Conservation (phyloP, 2,888 invertebrate species). For the Atrina japonica region DNA sequence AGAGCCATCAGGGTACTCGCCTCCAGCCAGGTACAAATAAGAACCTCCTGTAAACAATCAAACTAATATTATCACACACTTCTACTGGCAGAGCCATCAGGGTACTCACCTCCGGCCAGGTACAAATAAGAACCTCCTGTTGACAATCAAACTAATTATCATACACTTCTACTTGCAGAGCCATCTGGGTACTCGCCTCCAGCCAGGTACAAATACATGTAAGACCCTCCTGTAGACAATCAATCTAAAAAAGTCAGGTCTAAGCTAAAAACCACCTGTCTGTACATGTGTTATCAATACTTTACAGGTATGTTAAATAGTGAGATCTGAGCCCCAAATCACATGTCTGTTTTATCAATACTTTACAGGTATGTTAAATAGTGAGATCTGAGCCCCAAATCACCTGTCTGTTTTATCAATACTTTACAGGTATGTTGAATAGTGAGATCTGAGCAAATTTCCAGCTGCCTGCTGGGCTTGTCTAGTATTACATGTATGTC, state of each 20-base stretch:
- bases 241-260: slow-evolving; percentile 79
- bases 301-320: no score
- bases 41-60: slow-evolving; percentile 75
- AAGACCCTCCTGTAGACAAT: slow-evolving; percentile 75
- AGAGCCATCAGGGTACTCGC: slow-evolving; percentile 83
- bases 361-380: no score
- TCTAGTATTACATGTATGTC: no score
- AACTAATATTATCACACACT: slow-evolving; percentile 81
- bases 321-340: no score
- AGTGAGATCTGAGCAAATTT: no score
- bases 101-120: slow-evolving; percentile 82
- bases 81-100: slow-evolving; percentile 82
- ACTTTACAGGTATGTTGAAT: no score
- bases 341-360: no score
- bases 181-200: slow-evolving; percentile 83
- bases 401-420: no score
- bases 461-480: no score
- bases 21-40: slow-evolving; percentile 81
- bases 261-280: background rate
- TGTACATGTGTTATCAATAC: no score
- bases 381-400: no score
- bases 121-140: slow-evolving; percentile 80
- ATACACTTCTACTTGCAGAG: slow-evolving; percentile 81
- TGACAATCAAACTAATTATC: slow-evolving; percentile 70
- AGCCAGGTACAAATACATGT: slow-evolving; percentile 79